Percentiles rank a stretch among this genome's conserved stretches.
Conservation (phyloP, 2,888 invertebrate genomes). For the Caenorhabditis sp. region DNA sequence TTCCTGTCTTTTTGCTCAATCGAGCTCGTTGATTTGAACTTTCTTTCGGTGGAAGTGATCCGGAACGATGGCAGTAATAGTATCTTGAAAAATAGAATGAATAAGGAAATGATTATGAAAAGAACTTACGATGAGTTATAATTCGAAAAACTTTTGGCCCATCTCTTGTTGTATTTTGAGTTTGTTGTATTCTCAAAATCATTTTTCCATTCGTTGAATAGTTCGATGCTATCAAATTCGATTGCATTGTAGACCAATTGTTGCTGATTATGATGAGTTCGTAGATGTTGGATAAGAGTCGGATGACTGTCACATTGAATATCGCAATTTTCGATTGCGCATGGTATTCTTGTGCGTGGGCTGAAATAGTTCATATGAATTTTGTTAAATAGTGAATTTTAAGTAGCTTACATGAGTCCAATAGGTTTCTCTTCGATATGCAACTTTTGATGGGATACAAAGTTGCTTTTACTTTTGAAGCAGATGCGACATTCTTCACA, state of each 20-base stretch:
- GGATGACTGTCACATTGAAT: slow-evolving; percentile 11
- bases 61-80: slow-evolving; percentile 4
- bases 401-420: too few relatives aligned
- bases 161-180: slow-evolving; percentile 3
- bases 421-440: not conserved
- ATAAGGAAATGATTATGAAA: too few relatives aligned
- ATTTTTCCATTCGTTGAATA: slow-evolving; percentile 14
- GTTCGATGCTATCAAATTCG: not conserved
- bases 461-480: not conserved
- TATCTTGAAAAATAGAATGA: not conserved
- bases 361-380: not conserved
- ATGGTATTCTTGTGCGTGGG: not conserved
- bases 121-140: not conserved
- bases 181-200: slow-evolving; percentile 1
- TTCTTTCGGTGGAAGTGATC: not conserved
- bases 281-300: slow-evolving; percentile 15
- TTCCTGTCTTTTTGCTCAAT: not conserved
- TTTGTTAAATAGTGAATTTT: too few relatives aligned
- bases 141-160: not conserved
- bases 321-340: not conserved
- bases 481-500: not conserved
- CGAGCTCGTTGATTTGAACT: not conserved
- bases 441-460: not conserved
- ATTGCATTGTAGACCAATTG: not conserved
- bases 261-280: slow-evolving; percentile 2